Evolutionary conservation across 2,113 vertebrate genomes (phyloP).

Genomic region (Brienomyrus brachyistius): DNA sequence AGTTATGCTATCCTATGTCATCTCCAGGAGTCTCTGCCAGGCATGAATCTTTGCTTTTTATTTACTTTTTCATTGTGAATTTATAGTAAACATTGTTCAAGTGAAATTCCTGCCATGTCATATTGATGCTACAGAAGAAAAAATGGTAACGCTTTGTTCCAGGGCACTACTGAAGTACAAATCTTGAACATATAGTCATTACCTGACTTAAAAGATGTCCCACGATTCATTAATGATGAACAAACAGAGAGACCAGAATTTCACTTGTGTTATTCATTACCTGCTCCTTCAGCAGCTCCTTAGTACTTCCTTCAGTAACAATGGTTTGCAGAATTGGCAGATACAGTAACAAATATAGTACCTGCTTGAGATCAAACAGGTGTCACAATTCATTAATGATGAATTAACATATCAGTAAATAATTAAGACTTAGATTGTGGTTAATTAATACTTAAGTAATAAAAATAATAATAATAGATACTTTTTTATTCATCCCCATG

Average conservation of each 20-base stretch:
- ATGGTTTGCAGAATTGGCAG: not conserved
- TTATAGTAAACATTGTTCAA: not conserved
- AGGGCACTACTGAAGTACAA: not conserved
- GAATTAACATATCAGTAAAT: not conserved
- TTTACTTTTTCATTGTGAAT: not conserved
- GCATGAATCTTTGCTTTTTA: not conserved
- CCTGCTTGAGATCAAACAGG: not conserved
- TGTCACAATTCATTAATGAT: not conserved
- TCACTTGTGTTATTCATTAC: not conserved
- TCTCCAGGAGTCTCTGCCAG: not conserved
- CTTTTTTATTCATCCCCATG: too few relatives aligned
- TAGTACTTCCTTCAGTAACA: not conserved
- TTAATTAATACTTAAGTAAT: not conserved
- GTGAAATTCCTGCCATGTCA: not conserved
- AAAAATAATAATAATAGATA: too few relatives aligned
- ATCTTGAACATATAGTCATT: not conserved
- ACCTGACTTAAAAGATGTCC: not conserved
- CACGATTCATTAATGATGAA: not conserved
- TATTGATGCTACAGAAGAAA: not conserved
- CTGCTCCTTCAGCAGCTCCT: not conserved
- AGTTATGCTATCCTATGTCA: not conserved
- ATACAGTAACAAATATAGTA: not conserved
- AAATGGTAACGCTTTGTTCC: not conserved
- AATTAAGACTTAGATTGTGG: not conserved
- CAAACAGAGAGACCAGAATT: not conserved